Percentiles rank a stretch among this genome's conserved stretches.
Conservation (phyloP, 2,113 vertebrate genomes). For the Rhinolophus ferrumequinum region DNA sequence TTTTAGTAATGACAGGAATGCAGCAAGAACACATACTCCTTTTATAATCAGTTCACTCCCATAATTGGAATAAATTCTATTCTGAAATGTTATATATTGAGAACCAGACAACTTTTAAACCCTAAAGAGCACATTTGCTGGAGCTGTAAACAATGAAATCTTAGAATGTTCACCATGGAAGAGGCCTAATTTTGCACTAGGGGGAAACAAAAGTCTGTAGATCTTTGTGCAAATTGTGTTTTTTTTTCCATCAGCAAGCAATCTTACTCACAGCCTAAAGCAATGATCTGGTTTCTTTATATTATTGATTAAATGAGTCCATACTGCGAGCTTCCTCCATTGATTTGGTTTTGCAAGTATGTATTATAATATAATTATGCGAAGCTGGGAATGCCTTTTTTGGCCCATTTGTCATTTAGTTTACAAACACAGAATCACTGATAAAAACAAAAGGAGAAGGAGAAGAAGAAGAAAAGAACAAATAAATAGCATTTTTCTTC, state of each 20-base stretch:
- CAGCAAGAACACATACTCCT: conserved; percentile 60
- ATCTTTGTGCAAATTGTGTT: conserved; percentile 14
- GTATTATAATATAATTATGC: neutral
- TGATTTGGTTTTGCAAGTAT: conserved; percentile 7
- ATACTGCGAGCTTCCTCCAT: neutral
- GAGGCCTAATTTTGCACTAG: neutral
- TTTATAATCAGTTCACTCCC: conserved; percentile 68
- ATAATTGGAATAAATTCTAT: conserved; percentile 50
- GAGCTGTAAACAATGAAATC: conserved; percentile 50
- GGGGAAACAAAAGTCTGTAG: neutral
- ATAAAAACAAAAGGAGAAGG: neutral
- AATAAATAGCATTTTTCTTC: neutral
- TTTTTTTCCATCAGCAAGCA: neutral
- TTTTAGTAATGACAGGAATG: conserved; percentile 73
- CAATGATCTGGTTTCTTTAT: conserved; percentile 54
- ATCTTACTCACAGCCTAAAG: conserved; percentile 21
- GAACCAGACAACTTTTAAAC: conserved; percentile 62
- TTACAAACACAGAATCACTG: neutral
- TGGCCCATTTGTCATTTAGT: neutral
- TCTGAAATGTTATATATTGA: conserved; percentile 56
- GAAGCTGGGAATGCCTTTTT: neutral
- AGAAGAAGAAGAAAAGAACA: neutral
- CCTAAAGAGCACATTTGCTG: conserved; percentile 35
- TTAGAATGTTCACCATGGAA: conserved; percentile 22
- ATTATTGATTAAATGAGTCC: conserved; percentile 47